phyloP scores from a whole-genome alignment of 2,888 invertebrate genomes.

The Tetrapedia diversipes region DNA sequence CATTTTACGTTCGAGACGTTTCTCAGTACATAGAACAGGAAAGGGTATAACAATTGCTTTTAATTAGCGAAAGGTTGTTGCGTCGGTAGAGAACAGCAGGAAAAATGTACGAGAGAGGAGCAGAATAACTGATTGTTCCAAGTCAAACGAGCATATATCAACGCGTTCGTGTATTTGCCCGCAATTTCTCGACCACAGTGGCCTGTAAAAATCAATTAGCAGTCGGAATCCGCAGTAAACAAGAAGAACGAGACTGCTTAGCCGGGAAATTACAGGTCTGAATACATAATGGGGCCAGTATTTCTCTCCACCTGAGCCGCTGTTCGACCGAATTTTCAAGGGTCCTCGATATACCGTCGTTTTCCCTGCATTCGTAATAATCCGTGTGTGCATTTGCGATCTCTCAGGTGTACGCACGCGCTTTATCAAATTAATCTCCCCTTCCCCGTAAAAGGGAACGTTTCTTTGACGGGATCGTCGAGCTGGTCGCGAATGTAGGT shows the following conservation, averaged over 20 bases:
- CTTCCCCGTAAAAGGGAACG: neutral
- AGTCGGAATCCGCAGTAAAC: slow-evolving; percentile 54
- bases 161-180: slow-evolving; percentile 11
- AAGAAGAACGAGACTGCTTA: slow-evolving; percentile 71
- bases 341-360: slow-evolving; percentile 7
- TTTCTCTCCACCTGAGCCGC: slow-evolving; percentile 52
- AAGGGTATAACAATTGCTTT: no score
- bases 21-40: no score
- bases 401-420: neutral
- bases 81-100: neutral
- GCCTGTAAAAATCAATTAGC: slow-evolving; percentile 68
- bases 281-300: slow-evolving; percentile 64
- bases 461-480: no score
- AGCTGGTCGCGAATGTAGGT: no score
- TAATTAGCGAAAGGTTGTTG: no score
- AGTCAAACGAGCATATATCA: slow-evolving; percentile 17
- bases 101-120: neutral
- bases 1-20: neutral
- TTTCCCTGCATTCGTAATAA: slow-evolving; percentile 1
- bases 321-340: slow-evolving; percentile 48
- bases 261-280: slow-evolving; percentile 66
- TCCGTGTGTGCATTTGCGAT: neutral
- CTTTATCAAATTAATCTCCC: slow-evolving; percentile 13
- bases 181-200: slow-evolving; percentile 31
- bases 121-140: slow-evolving; percentile 5